A percentile compares a stretch with the other conserved stretches of the same genome.
phyloP scores from a whole-genome alignment of 2,888 invertebrate genomes.

The Globia sparganii region DNA sequence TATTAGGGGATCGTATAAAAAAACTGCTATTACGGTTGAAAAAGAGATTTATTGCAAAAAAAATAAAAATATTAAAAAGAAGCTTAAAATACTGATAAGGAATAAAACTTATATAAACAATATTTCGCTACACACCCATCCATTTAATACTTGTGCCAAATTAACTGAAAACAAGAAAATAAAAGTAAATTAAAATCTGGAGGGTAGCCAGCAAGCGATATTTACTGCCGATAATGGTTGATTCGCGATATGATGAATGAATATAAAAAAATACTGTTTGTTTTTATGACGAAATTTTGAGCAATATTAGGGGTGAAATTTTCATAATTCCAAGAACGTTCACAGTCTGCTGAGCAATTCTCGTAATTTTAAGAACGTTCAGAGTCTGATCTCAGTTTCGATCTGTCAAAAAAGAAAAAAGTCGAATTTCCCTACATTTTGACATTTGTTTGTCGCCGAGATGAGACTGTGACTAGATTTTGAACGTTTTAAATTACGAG shows the following conservation, averaged over 20 bases:
- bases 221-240: slow-evolving; percentile 53
- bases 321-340: neutral
- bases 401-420: no score
- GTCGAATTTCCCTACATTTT: no score
- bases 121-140: slow-evolving; percentile 85
- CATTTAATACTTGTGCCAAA: slow-evolving; percentile 85
- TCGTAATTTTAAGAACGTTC: no score
- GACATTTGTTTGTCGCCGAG: no score
- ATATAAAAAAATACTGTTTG: neutral
- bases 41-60: slow-evolving; percentile 76
- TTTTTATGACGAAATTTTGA: neutral
- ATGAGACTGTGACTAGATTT: no score
- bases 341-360: no score
- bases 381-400: no score
- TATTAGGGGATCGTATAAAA: slow-evolving; percentile 27
- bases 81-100: slow-evolving; percentile 69
- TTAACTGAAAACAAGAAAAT: slow-evolving; percentile 87
- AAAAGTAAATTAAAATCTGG: slow-evolving; percentile 75
- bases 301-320: neutral
- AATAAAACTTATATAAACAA: slow-evolving; percentile 67
- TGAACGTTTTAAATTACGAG: no score
- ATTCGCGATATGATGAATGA: slow-evolving; percentile 18
- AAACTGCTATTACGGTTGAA: slow-evolving; percentile 50
- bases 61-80: slow-evolving; percentile 62
- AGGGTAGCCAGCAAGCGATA: slow-evolving; percentile 50